Evolutionary conservation across 1,140 invertebrate species (phyloP).

Genomic region (Araneus ventricosus): DNA sequence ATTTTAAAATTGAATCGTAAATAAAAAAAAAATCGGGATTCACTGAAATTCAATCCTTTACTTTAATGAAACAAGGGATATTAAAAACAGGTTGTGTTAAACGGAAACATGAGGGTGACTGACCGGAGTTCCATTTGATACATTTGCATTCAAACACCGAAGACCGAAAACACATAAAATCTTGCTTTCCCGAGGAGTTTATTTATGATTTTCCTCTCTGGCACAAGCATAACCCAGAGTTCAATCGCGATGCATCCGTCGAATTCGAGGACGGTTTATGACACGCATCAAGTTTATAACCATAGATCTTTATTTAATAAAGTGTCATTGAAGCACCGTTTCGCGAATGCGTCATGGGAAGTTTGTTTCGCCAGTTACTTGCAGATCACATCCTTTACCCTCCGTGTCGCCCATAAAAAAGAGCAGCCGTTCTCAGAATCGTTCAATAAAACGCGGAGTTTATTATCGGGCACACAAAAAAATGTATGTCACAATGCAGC

Average conservation of each 20-base stretch:
- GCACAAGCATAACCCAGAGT: not conserved
- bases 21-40: too few species aligned
- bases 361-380: not conserved
- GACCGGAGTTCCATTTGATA: too few species aligned
- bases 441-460: constrained; percentile 19
- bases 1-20: too few species aligned
- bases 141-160: not conserved
- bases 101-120: too few species aligned
- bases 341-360: constrained; percentile 22
- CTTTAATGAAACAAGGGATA: too few species aligned
- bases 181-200: not conserved
- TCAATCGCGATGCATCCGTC: not conserved
- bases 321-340: not conserved
- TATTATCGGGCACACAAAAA: not conserved
- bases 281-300: not conserved
- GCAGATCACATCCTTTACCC: not conserved
- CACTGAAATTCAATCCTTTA: too few species aligned
- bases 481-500: not conserved
- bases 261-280: constrained; percentile 8
- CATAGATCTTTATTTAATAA: constrained; percentile 15
- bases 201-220: not conserved
- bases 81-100: too few species aligned
- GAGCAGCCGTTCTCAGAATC: not conserved
- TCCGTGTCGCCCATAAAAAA: not conserved
- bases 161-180: not conserved